Base-by-base conservation (phyloP, 2,797 vertebrate species). In the Spondyliosoma cantharus region DNA sequence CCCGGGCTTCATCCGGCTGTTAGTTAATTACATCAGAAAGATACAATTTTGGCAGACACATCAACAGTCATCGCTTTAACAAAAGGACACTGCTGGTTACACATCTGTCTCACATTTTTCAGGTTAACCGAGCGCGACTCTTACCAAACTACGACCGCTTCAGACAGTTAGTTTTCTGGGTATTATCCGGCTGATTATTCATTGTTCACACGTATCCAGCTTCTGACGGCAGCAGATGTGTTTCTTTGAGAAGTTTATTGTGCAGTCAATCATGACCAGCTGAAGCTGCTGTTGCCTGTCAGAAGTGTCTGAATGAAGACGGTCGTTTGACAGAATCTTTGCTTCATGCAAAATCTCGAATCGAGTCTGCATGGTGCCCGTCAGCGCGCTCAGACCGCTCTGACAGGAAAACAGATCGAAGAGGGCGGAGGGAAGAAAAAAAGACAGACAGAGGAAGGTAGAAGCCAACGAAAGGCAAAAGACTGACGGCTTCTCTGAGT, bases 391-490 rank as follows among this genome's bases (percentile, higher is more conserved):
- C 17, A 2, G 60, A 75, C 8, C 20, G 69, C n/a, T 46, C 22
- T 5, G 46, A 24, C 20, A n/a, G 22, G 43, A 16, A 52, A 60
- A 75, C 50, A 25, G 32, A 61, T 32, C 6, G 50, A 71, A 20
- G 65, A 49, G 12, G 49, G 16, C 12, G 19, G 29, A 12, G 17
- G 22, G 46, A 22, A 29, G 59, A 42, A 48, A 32, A 56, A 24
- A 66, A 14, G 61, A 54, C 32, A 49, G 56, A 67, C 49, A 17
- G 48, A 66, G 24, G 50, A 63, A 62, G 49, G 63, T 2, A 3
- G 61, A 61, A 15, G 50, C 15, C 37, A 4, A 19, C 24, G 60
- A 79, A 59, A 48, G 27, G 58, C 22, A 46, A 60, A 53, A 78
- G 84, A 67, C 64, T 5, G 48, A 58, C 1, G 24, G 52, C 5